Conservation (phyloP, 2,888 invertebrate species). For the Sycophila texana region DNA sequence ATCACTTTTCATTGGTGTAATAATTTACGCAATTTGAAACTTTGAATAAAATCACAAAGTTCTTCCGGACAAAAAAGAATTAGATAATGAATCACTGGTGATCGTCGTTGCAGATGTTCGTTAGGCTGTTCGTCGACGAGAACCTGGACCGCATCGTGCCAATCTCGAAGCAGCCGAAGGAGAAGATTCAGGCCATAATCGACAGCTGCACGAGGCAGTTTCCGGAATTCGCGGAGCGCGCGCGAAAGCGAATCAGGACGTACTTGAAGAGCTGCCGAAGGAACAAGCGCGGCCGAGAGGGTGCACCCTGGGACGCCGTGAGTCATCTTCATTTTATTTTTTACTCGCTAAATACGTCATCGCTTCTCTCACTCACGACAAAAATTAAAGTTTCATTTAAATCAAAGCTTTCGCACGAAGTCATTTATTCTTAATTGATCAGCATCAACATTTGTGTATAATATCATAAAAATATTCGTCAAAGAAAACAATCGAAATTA, state of each 20-base stretch:
- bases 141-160: conserved; percentile 97
- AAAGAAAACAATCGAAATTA: too few species aligned
- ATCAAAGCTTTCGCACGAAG: too few species aligned
- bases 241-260: conserved; percentile 94
- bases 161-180: conserved; percentile 97
- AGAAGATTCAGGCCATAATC: conserved; percentile 97
- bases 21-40: too few species aligned
- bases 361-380: too few species aligned
- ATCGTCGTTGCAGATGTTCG: conserved; percentile 89
- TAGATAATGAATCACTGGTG: conserved; percentile 25
- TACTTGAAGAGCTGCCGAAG: conserved; percentile 96
- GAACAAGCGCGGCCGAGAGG: conserved; percentile 94
- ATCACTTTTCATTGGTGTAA: too few species aligned
- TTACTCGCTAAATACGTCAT: conserved; percentile 18
- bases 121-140: conserved; percentile 96
- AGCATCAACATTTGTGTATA: too few species aligned
- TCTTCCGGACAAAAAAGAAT: too few species aligned
- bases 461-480: too few species aligned
- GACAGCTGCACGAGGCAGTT: conserved; percentile 98
- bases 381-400: too few species aligned
- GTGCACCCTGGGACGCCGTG: conserved; percentile 90
- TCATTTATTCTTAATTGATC: too few species aligned
- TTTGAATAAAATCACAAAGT: too few species aligned
- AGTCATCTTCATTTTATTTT: conserved; percentile 73
- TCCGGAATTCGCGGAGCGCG: conserved; percentile 96